Conservation (phyloP, 2,888 invertebrate genomes). For the Drosophila bunnanda region DNA sequence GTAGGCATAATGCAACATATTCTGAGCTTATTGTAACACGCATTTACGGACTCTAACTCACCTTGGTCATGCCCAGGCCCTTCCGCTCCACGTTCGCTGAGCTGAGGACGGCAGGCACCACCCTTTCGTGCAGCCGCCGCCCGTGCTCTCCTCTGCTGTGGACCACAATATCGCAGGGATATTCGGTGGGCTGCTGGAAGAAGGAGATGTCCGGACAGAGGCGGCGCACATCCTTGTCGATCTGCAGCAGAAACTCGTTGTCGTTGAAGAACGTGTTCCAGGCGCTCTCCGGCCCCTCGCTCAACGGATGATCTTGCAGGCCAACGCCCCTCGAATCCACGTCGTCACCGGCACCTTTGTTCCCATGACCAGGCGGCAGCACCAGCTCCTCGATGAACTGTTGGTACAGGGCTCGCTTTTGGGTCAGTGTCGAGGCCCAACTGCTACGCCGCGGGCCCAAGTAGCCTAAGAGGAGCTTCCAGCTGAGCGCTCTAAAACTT, state of each 20-base stretch:
- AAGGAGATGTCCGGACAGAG: constrained; percentile 98
- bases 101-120: constrained; percentile 93
- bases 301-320: constrained; percentile 93
- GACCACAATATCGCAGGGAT: constrained; percentile 92
- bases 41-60: constrained; percentile 82
- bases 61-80: constrained; percentile 95
- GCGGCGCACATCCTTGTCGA: constrained; percentile 98
- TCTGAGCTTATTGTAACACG: constrained; percentile 20
- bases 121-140: constrained; percentile 93
- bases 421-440: constrained; percentile 89
- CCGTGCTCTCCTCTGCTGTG: constrained; percentile 90
- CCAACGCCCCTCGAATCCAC: constrained; percentile 80
- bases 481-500: constrained; percentile 92
- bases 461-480: constrained; percentile 95
- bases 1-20: constrained; percentile 52
- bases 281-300: constrained; percentile 96
- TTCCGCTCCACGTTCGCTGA: constrained; percentile 95
- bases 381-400: constrained; percentile 96
- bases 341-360: constrained; percentile 70
- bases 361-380: constrained; percentile 90
- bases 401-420: constrained; percentile 92
- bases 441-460: constrained; percentile 89
- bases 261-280: constrained; percentile 98
- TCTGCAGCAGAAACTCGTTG: constrained; percentile 98
- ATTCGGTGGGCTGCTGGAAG: constrained; percentile 97